Percentiles rank a stretch among this genome's conserved stretches.
Conservation (phyloP, 2,113 vertebrate species). For the Rhea americana region DNA sequence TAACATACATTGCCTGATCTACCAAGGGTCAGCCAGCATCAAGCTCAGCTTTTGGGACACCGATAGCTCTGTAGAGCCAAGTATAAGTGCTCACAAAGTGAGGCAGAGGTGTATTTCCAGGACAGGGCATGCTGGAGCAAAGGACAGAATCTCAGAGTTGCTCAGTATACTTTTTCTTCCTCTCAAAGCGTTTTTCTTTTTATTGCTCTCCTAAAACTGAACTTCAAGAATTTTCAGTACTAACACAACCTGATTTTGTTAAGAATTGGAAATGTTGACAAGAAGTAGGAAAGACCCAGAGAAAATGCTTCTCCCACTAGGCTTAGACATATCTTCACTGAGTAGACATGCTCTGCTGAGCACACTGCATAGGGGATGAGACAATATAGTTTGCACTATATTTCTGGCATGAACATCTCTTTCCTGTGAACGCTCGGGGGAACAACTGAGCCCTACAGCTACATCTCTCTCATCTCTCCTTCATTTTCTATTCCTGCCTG, state of each 20-base stretch:
- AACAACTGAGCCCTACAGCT: constrained; percentile 4
- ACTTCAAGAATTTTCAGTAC: background rate
- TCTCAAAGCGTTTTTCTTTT: background rate
- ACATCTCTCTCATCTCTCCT: constrained; percentile 16
- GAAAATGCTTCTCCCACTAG: background rate
- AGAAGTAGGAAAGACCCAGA: background rate
- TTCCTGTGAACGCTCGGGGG: background rate
- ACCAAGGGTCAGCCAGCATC: background rate
- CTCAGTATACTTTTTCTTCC: background rate
- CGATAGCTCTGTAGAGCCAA: background rate
- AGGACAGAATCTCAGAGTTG: background rate
- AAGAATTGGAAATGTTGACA: constrained; percentile 28
- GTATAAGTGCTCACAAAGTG: background rate
- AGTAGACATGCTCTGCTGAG: background rate
- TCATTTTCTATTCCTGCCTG: constrained; percentile 28
- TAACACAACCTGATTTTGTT: constrained; percentile 5
- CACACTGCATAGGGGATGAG: background rate
- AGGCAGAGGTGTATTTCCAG: background rate
- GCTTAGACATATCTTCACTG: background rate
- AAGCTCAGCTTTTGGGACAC: background rate
- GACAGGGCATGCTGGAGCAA: background rate
- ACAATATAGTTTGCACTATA: background rate
- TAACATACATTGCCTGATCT: background rate
- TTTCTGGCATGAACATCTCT: background rate
- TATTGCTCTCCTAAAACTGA: background rate